Percentiles rank a stretch among this genome's conserved stretches.
These are phyloP conservation scores for Protonibea diacanthus DNA, from an alignment of 2,797 vertebrate genomes.

Conservation along the genomic window DNA sequence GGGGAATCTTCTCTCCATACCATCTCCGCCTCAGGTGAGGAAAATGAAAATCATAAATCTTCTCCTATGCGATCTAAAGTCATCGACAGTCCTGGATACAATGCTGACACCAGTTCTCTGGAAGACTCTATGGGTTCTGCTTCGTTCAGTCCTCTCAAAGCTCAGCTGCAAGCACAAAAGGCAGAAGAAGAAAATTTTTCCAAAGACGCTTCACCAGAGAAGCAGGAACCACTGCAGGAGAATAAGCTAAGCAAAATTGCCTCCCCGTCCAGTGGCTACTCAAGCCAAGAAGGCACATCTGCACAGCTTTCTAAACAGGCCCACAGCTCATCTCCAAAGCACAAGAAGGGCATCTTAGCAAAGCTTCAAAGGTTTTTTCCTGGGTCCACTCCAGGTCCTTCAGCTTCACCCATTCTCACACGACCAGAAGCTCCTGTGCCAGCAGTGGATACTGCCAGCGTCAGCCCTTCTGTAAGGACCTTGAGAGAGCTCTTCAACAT, in stretches of 20 bases:
- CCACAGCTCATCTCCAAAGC: conserved; percentile 79
- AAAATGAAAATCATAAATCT: conserved; percentile 60
- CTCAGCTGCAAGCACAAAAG: conserved; percentile 30
- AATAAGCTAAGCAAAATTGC: conserved; percentile 82
- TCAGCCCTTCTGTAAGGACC: conserved; percentile 71
- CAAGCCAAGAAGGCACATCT: conserved; percentile 89
- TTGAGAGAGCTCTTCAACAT: conserved; percentile 88
- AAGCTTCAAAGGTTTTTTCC: conserved; percentile 86
- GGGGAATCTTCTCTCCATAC: conserved; percentile 41
- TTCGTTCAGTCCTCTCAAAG: conserved; percentile 50
- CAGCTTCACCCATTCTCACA: conserved; percentile 72
- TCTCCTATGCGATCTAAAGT: conserved; percentile 13
- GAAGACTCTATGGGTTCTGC: conserved; percentile 72
- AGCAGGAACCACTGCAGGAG: conserved; percentile 52
- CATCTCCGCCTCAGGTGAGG: conserved; percentile 43
- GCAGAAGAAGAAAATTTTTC: not conserved
- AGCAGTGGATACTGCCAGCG: conserved; percentile 10
- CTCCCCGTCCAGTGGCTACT: conserved; percentile 93
- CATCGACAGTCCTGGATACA: conserved; percentile 79
- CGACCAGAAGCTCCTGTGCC: conserved; percentile 19
- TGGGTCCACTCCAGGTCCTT: conserved; percentile 73
- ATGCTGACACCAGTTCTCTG: conserved; percentile 79
- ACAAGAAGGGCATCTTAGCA: conserved; percentile 80
- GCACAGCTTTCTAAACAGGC: conserved; percentile 78
- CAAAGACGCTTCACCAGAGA: conserved; percentile 46